Evolutionary conservation across 2,113 vertebrate species (phyloP).

Genomic region (Narcine bancroftii): DNA sequence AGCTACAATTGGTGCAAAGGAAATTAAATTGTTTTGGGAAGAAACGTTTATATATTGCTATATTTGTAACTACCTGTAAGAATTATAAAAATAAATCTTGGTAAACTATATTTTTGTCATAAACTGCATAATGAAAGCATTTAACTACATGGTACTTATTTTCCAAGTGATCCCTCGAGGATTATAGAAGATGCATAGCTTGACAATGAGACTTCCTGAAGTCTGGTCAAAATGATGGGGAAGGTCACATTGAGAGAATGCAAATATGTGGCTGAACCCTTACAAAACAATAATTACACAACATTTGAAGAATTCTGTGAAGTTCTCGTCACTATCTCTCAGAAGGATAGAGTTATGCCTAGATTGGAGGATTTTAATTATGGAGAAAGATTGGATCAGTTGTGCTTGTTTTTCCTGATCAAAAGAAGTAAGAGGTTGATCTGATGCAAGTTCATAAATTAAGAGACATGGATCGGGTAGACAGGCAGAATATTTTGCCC

Average conservation of each 20-base stretch:
- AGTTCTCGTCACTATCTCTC: too few relatives aligned
- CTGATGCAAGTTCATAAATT: too few relatives aligned
- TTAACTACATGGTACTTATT: neutral
- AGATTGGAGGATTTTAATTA: too few relatives aligned
- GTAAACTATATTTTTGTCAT: neutral
- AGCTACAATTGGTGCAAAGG: slow-evolving; percentile 5
- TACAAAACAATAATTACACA: too few relatives aligned
- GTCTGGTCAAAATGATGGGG: neutral
- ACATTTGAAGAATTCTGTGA: too few relatives aligned
- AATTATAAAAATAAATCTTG: neutral
- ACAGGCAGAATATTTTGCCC: too few relatives aligned
- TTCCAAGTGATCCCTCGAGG: neutral
- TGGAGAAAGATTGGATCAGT: too few relatives aligned
- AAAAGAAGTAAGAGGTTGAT: too few relatives aligned
- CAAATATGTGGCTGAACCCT: too few relatives aligned
- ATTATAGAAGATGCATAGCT: neutral
- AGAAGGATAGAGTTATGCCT: too few relatives aligned
- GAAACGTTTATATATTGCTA: neutral
- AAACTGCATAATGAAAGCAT: neutral
- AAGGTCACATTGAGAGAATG: neutral
- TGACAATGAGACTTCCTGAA: neutral
- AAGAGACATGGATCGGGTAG: too few relatives aligned
- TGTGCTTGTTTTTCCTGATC: too few relatives aligned
- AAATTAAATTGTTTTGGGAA: neutral
- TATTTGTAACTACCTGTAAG: neutral